A percentile compares a stretch with the other conserved stretches of the same genome.
Evolutionary conservation across 2,113 vertebrate species (phyloP).

Genomic region (Tor tambroides): DNA sequence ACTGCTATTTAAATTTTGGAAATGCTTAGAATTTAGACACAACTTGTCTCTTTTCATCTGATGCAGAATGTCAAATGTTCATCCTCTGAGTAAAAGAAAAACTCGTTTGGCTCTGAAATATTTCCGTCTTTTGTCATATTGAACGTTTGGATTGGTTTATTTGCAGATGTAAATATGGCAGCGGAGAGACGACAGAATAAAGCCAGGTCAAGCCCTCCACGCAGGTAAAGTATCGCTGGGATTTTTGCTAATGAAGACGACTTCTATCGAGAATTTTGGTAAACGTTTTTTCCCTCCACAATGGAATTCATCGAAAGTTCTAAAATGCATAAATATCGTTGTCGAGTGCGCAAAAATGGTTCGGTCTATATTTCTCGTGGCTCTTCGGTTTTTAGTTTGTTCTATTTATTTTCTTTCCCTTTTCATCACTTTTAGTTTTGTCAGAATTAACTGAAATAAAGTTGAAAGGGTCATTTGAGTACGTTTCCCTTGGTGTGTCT

Average conservation of each 20-base stretch:
- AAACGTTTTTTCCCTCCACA: slow-evolving; percentile 50
- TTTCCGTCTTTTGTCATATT: slow-evolving; percentile 77
- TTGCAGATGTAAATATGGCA: slow-evolving; percentile 99
- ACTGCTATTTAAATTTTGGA: neutral
- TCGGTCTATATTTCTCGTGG: neutral
- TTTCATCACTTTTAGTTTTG: slow-evolving; percentile 43
- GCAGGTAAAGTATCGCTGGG: slow-evolving; percentile 97
- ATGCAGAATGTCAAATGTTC: neutral
- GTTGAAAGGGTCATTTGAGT: slow-evolving; percentile 60
- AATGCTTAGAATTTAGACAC: neutral
- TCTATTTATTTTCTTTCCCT: neutral
- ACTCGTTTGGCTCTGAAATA: slow-evolving; percentile 11
- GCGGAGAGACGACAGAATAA: slow-evolving; percentile 97
- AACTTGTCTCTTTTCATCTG: too few species aligned
- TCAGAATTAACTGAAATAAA: slow-evolving; percentile 71
- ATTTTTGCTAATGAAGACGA: slow-evolving; percentile 75
- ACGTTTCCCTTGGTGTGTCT: slow-evolving; percentile 68
- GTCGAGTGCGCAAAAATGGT: neutral
- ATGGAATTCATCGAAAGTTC: neutral
- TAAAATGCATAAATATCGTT: neutral
- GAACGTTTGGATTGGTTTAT: slow-evolving; percentile 99
- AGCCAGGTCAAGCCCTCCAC: slow-evolving; percentile 94
- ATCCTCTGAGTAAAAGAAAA: neutral
- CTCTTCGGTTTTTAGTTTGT: slow-evolving; percentile 21
- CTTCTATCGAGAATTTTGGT: slow-evolving; percentile 61